phyloP scores from a whole-genome alignment of 2,888 invertebrate genomes.

The Alviniconcha strummeri region DNA sequence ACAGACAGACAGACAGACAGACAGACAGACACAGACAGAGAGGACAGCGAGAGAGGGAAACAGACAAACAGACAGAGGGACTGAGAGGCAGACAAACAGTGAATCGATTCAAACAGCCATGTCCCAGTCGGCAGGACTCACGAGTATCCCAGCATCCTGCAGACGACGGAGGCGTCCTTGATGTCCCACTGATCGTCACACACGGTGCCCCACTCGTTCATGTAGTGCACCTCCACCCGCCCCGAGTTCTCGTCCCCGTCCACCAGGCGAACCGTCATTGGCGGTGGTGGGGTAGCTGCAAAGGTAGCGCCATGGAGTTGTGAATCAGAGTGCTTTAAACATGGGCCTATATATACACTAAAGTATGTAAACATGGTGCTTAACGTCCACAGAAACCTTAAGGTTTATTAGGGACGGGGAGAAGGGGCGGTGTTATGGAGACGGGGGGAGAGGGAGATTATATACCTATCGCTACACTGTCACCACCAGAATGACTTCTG shows the following conservation, averaged over 20 bases:
- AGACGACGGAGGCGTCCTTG: slow-evolving; percentile 82
- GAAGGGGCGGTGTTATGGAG: no score
- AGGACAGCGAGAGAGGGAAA: not conserved
- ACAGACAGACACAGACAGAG: not conserved
- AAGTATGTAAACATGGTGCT: no score
- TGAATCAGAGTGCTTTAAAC: no score
- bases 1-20: not conserved
- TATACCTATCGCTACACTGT: no score
- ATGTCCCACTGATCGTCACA: slow-evolving; percentile 77
- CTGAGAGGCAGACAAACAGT: not conserved
- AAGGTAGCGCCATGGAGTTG: no score
- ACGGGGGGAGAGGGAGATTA: no score
- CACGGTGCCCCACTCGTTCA: slow-evolving; percentile 67
- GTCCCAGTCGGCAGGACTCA: slow-evolving; percentile 19
- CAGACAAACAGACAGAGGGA: not conserved
- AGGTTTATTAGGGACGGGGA: no score
- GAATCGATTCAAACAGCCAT: not conserved
- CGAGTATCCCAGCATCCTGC: slow-evolving; percentile 78
- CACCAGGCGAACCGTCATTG: slow-evolving; percentile 51
- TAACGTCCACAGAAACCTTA: no score
- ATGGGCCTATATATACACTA: no score
- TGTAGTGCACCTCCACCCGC: slow-evolving; percentile 59
- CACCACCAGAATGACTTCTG: no score
- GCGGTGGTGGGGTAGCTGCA: slow-evolving; percentile 28
- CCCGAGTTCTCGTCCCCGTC: slow-evolving; percentile 58